A percentile compares a stretch with the other conserved stretches of the same genome.
These are phyloP conservation scores for Iguana delicatissima DNA, from an alignment of 2,797 vertebrate genomes.

Conservation along the genomic window DNA sequence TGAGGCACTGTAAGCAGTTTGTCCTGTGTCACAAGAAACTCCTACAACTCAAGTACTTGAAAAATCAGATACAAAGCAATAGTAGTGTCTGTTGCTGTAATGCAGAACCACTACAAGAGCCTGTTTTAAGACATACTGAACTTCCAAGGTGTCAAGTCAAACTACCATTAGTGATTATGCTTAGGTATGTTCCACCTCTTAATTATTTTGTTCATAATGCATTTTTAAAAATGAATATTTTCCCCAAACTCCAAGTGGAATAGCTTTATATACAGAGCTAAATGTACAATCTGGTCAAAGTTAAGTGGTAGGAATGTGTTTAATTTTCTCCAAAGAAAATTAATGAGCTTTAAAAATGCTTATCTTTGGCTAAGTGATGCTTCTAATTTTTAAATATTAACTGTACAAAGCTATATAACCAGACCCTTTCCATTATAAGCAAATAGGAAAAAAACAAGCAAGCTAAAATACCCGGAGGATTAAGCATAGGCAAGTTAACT, in stretches of 20 bases:
- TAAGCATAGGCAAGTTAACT: slow-evolving; percentile 65
- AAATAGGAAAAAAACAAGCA: background rate
- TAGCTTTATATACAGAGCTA: background rate
- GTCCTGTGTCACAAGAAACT: background rate
- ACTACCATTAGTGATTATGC: background rate
- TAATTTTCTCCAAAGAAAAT: background rate
- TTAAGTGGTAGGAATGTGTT: background rate
- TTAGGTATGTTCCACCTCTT: background rate
- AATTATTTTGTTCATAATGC: background rate
- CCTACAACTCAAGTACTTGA: background rate
- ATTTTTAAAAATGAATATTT: background rate
- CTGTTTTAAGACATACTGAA: background rate
- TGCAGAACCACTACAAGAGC: background rate
- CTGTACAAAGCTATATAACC: background rate
- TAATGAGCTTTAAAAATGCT: background rate
- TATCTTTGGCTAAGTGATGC: background rate
- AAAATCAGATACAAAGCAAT: background rate
- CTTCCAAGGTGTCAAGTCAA: background rate
- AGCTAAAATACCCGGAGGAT: background rate
- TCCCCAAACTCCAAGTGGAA: background rate
- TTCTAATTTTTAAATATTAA: background rate
- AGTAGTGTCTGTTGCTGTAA: background rate
- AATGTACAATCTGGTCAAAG: background rate
- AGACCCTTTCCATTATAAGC: background rate
- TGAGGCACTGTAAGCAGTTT: background rate